phyloP scores from a whole-genome alignment of 2,888 invertebrate genomes.

The Agrochola macilenta region DNA sequence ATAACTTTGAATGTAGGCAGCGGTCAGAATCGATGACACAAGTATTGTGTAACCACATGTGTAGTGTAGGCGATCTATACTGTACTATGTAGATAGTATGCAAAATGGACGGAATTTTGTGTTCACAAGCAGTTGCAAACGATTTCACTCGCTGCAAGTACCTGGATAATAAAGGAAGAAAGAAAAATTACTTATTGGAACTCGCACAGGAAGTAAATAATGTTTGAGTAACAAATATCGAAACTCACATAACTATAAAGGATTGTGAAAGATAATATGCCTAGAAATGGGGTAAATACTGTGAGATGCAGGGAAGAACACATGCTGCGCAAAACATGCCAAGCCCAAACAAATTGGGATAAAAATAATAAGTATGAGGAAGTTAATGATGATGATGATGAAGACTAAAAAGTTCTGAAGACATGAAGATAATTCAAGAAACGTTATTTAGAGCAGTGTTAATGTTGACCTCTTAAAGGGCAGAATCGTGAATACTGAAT shows the following conservation, averaged over 20 bases:
- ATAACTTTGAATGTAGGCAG: conserved; percentile 49
- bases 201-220: neutral
- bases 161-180: neutral
- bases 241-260: neutral
- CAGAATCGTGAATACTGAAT: conserved; percentile 54
- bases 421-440: conserved; percentile 10
- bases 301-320: neutral
- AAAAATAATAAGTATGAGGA: too few species aligned
- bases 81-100: conserved; percentile 18
- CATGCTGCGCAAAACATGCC: neutral
- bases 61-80: conserved; percentile 38
- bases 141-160: neutral
- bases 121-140: neutral
- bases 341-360: neutral
- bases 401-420: neutral
- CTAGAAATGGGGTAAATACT: neutral
- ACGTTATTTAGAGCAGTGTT: conserved; percentile 32
- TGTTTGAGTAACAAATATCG: neutral
- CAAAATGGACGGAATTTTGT: conserved; percentile 2
- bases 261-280: neutral
- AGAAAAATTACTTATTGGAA: neutral
- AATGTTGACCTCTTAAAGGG: conserved; percentile 41
- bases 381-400: too few species aligned
- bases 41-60: conserved; percentile 57
- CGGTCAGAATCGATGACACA: conserved; percentile 59